Conservation (phyloP, 1,140 invertebrate genomes). For the Pseudomyrmex flavicornis region DNA sequence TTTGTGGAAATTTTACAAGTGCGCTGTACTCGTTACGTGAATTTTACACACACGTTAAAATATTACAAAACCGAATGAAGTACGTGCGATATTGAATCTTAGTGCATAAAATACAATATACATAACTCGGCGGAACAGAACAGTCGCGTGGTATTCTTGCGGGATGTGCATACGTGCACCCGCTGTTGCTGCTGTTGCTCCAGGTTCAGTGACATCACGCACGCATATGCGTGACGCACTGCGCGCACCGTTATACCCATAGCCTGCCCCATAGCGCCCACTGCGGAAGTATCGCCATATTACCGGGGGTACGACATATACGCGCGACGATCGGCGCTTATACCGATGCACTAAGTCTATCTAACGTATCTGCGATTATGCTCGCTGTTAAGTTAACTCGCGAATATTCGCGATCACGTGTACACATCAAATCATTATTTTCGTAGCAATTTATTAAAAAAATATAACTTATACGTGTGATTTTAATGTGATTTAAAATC, state of each 20-base stretch:
- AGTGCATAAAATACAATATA: background rate
- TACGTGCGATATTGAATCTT: background rate
- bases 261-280: conserved; percentile 74
- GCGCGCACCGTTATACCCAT: conserved; percentile 80
- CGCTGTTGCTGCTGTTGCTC: conserved; percentile 56
- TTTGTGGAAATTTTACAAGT: background rate
- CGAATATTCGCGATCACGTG: background rate
- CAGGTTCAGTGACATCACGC: conserved; percentile 82
- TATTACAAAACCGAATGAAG: conserved; percentile 4
- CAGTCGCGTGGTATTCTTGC: conserved; percentile 60
- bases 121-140: conserved; percentile 41
- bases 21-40: background rate
- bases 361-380: conserved; percentile 14
- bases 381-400: conserved; percentile 41
- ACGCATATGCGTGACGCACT: conserved; percentile 80
- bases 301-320: conserved; percentile 67
- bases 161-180: conserved; percentile 39
- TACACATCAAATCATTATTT: no score
- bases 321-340: conserved; percentile 62
- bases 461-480: no score
- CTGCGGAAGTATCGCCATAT: conserved; percentile 77
- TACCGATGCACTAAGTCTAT: conserved; percentile 29
- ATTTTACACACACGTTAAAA: background rate
- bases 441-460: no score
- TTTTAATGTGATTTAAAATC: no score